Evolutionary conservation across 2,113 vertebrate species (phyloP).

Genomic region (Rhineura floridana): DNA sequence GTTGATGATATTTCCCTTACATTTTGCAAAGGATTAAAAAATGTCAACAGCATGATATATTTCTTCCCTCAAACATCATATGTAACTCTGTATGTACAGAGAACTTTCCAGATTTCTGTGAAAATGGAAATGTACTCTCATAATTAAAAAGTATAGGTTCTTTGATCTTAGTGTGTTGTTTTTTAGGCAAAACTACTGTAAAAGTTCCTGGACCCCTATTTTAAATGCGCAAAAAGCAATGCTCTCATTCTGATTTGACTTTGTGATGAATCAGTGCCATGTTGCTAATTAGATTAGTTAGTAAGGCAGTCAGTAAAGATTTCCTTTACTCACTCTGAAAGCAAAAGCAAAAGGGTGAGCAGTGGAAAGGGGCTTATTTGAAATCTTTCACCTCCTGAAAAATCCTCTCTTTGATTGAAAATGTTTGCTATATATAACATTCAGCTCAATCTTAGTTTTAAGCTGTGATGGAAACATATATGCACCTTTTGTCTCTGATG

Average conservation of each 20-base stretch:
- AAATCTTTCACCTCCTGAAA: neutral
- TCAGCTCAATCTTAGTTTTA: neutral
- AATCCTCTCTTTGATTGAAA: neutral
- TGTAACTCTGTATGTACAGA: neutral
- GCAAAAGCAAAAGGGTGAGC: neutral
- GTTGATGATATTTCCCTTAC: neutral
- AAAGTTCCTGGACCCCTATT: neutral
- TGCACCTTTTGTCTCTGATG: neutral
- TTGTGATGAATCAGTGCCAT: neutral
- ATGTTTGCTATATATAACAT: neutral
- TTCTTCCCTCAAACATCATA: neutral
- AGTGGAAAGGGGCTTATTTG: neutral
- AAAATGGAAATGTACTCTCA: neutral
- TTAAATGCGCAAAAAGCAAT: neutral
- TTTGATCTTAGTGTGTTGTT: neutral
- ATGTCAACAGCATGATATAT: neutral
- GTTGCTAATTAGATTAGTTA: neutral
- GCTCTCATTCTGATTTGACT: neutral
- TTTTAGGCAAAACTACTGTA: neutral
- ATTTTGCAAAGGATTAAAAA: neutral
- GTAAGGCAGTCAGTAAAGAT: neutral
- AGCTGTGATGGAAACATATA: neutral
- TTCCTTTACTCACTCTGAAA: neutral
- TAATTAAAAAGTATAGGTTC: neutral
- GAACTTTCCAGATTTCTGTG: neutral